These are phyloP conservation scores for Nannoperca australis DNA, from an alignment of 2,797 vertebrate species.

Conservation along the genomic window DNA sequence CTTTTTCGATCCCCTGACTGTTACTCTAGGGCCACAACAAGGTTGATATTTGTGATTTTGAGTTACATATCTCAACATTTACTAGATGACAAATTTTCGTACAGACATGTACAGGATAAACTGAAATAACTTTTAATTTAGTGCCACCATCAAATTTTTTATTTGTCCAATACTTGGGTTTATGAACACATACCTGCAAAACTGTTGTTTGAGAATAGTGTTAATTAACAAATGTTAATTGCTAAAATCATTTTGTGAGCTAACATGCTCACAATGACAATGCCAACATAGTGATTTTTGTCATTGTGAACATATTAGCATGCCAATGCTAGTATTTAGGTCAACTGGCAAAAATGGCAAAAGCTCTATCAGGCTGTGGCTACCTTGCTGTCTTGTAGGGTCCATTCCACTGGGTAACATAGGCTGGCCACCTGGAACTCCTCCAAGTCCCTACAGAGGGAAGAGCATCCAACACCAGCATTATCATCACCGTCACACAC, in stretches of 20 bases:
- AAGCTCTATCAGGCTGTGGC: background rate
- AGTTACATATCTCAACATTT: background rate
- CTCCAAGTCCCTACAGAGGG: constrained; percentile 90
- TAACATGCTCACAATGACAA: too few relatives aligned
- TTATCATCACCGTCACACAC: constrained; percentile 12
- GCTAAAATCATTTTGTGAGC: too few relatives aligned
- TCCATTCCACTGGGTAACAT: constrained; percentile 97
- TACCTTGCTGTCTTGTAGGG: constrained; percentile 96
- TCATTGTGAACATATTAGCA: background rate
- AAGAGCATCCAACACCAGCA: constrained; percentile 35
- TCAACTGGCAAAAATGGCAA: background rate
- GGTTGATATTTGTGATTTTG: background rate
- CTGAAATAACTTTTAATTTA: background rate
- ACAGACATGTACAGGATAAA: background rate
- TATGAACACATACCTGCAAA: background rate
- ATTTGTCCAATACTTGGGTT: background rate
- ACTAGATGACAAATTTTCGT: background rate
- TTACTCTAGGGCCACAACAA: background rate
- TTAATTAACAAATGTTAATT: background rate
- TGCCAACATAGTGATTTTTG: too few relatives aligned
- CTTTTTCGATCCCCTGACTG: background rate
- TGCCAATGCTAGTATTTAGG: background rate
- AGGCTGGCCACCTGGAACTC: constrained; percentile 93
- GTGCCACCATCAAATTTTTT: background rate
- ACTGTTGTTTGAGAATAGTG: background rate